phyloP scores from a whole-genome alignment of 1,140 invertebrate genomes.

The Argopecten irradians region DNA sequence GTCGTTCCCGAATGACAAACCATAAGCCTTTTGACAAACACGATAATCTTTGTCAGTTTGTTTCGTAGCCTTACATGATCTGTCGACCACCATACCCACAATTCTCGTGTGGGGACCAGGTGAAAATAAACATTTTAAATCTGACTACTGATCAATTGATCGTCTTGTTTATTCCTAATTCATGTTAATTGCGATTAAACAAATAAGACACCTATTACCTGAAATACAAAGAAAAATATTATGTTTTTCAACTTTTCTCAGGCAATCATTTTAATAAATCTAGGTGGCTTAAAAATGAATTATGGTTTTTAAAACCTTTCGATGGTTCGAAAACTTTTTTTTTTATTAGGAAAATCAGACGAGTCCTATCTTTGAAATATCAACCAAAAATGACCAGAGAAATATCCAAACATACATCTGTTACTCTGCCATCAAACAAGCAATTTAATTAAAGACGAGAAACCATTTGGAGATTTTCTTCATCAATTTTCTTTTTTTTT shows the following conservation, averaged over 20 bases:
- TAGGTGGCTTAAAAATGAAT: too few relatives aligned
- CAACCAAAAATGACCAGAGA: neutral
- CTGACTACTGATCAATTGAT: neutral
- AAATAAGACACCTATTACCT: neutral
- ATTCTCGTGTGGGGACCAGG: neutral
- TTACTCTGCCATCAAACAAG: neutral
- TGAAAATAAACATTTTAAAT: neutral
- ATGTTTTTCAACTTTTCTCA: neutral
- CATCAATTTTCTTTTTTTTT: neutral
- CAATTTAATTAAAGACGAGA: neutral
- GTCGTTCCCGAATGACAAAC: conserved; percentile 68
- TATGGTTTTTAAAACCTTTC: too few relatives aligned
- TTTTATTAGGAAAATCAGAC: too few relatives aligned
- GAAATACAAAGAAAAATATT: neutral
- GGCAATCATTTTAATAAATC: neutral
- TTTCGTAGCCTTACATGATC: neutral
- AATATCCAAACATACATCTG: neutral
- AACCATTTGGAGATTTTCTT: neutral
- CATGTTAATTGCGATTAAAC: neutral
- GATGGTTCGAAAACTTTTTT: too few relatives aligned
- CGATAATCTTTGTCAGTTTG: neutral
- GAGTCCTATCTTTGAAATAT: neutral
- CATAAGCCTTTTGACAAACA: conserved; percentile 52
- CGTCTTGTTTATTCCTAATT: neutral
- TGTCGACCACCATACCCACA: neutral